A percentile compares a stretch with the other conserved stretches of the same genome.
These are phyloP conservation scores for Cinclus mexicanus DNA, from an alignment of 2,113 vertebrate species.

Conservation along the genomic window DNA sequence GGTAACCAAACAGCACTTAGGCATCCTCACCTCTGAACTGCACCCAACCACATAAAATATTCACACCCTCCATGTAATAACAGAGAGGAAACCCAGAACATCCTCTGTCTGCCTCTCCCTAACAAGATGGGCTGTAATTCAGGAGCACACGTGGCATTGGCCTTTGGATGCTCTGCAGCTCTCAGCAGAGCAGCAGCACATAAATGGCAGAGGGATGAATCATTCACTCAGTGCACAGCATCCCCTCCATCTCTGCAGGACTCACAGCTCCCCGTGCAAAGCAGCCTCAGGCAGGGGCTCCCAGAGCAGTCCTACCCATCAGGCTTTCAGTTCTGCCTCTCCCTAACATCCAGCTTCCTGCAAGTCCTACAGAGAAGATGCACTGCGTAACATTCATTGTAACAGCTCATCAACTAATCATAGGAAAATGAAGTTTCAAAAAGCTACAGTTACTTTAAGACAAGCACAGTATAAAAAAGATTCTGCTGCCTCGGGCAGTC, in stretches of 20 bases:
- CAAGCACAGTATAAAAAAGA: background rate
- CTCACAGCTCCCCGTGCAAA: background rate
- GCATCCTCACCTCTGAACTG: background rate
- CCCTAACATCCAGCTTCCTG: background rate
- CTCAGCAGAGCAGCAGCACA: background rate
- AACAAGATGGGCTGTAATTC: background rate
- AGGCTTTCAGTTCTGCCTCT: background rate
- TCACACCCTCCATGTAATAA: accelerated
- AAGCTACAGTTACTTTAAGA: background rate
- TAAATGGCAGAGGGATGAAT: background rate
- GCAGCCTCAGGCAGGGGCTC: background rate
- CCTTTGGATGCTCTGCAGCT: background rate
- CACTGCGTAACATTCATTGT: accelerated
- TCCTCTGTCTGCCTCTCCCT: background rate
- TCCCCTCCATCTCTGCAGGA: background rate
- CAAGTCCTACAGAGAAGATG: background rate
- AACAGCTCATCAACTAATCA: background rate
- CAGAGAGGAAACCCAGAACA: background rate
- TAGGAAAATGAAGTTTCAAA: background rate
- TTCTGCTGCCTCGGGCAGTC: background rate
- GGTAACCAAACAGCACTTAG: background rate
- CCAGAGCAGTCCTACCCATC: background rate
- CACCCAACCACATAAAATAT: accelerated
- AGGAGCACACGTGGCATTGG: background rate
- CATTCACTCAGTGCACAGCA: background rate